phyloP scores from a whole-genome alignment of 2,797 vertebrate genomes.

The Eulemur mongoz region DNA sequence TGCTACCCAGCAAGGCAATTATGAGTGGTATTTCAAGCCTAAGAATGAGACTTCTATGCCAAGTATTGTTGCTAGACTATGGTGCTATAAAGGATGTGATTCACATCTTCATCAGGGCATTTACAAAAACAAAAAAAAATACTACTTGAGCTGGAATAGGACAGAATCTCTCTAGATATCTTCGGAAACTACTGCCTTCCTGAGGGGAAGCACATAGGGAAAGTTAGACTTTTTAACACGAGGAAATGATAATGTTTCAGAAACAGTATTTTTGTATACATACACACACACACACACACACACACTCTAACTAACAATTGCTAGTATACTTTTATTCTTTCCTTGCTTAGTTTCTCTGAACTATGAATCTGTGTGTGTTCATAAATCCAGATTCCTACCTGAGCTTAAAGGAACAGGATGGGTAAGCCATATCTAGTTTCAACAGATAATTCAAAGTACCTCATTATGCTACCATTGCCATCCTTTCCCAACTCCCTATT shows the following conservation, averaged over 20 bases:
- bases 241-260: background rate
- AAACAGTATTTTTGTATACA: background rate
- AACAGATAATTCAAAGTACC: background rate
- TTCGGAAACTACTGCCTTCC: background rate
- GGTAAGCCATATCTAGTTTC: background rate
- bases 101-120: background rate
- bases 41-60: background rate
- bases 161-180: background rate
- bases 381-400: background rate
- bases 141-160: background rate
- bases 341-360: background rate
- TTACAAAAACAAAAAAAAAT: background rate
- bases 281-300: too few species aligned
- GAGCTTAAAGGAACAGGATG: background rate
- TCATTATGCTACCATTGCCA: background rate
- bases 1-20: background rate
- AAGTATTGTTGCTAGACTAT: background rate
- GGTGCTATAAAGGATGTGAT: background rate
- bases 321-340: background rate
- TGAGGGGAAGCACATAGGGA: background rate
- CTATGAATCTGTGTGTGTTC: background rate
- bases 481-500: background rate
- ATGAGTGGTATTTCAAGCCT: background rate
- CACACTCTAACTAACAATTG: background rate
- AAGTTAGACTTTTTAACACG: background rate